Conservation (phyloP, 2,797 vertebrate genomes). For the Myotis myotis region DNA sequence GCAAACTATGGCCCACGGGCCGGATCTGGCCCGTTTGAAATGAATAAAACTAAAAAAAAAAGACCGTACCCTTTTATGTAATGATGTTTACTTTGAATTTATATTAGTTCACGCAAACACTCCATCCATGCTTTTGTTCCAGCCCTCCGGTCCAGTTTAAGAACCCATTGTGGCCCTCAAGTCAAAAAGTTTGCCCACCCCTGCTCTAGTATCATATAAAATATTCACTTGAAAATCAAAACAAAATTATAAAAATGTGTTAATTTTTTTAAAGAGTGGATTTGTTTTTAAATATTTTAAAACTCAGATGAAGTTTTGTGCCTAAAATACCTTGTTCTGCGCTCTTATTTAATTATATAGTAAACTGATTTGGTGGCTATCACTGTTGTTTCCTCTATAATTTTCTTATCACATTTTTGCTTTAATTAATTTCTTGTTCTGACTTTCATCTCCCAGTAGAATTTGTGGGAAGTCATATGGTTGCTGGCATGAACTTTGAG, state of each 20-base stretch:
- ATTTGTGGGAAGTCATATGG: not conserved
- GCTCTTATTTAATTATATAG: not conserved
- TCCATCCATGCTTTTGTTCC: no score
- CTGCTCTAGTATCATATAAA: not conserved
- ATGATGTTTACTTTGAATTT: no score
- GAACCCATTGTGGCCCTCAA: no score
- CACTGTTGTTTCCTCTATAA: not conserved
- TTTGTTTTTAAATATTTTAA: conserved; percentile 2
- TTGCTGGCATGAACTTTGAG: not conserved
- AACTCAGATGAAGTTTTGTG: not conserved
- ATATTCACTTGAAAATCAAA: not conserved
- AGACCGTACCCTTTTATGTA: no score
- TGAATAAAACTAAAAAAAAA: no score
- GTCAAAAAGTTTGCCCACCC: no score
- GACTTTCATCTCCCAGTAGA: not conserved
- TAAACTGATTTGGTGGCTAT: not conserved
- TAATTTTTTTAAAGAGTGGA: not conserved
- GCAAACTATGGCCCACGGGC: no score
- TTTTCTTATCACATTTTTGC: not conserved
- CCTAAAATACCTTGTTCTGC: not conserved
- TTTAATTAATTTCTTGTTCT: conserved; percentile 8
- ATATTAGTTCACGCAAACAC: no score
- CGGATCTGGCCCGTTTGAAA: no score
- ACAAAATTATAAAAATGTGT: not conserved
- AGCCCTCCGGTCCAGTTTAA: no score